Evolutionary conservation across 2,797 vertebrate genomes (phyloP), one percentile per base, ranked within the genome.

Genomic region (Chloroceryle amazona): DNA sequence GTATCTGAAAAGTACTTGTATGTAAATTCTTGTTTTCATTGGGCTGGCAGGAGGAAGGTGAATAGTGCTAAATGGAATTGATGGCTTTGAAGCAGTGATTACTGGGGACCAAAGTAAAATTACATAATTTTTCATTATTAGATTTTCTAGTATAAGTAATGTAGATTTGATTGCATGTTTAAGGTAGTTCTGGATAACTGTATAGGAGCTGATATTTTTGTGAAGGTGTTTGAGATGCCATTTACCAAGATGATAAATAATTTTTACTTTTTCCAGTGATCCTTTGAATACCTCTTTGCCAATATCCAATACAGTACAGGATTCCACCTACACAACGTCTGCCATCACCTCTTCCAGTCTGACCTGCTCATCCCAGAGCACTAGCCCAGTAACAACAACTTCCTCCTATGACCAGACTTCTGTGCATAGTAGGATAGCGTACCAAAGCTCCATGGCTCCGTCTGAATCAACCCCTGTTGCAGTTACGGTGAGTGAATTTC

Each of bases 221-320:
- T 62, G 6, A 93, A 83, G 22, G 8, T 75, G 6, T 73, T 65
- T 80, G 47, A 89, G 57, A 61, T 68, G 35, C 52, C 2, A 4
- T 81, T 81, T 95, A 70, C 60, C 16, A 61, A 90, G 46, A 65
- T 86, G 26, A 79, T 83, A 93, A 57, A 80, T 88, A 73, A 68
- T 55, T 93, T 96, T 97, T 95, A 76, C 83, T 95, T 92, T 96
- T 97, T 97, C 63, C 97, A 99, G 99, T 97, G 99, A 99, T 96
- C 98, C 99, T 88, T 96, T 99, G 98, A 98, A 98, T 98, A 98
- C 98, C 97, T 98, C 99, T 97, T 97, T 99, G 86, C 98, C 99
- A 93, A 97, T 98, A 95, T 98, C 99, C 95, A 98, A 98, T 97
- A 98, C 99, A 96, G 98, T 99, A 86, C 98, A 99, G 93, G 99